Base-by-base conservation (phyloP, 2,888 invertebrate genomes). In the Acleris laterana region DNA sequence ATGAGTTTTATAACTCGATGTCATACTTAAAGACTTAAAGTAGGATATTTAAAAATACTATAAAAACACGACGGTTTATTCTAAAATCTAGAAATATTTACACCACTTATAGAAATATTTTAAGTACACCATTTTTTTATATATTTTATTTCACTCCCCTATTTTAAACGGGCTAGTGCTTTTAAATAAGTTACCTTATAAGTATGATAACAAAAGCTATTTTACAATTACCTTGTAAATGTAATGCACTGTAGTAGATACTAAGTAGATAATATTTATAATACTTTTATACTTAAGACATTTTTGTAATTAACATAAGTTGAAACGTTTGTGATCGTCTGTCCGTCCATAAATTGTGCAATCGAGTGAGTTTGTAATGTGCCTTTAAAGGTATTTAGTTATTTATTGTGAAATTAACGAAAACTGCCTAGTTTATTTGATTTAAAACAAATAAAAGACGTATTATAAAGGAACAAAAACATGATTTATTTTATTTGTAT, bases 271-370 rank as follows among this genome's bases (percentile, higher is more conserved):
- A 19, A n/a, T 51, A 16, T 32, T 50, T 32, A 20, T 50, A 38
- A 6, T 44, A 42, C 16, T 48, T 52, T 55, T 49, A 5, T 19
- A 52, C 13, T 46, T 53, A 59, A 7, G 44, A 20, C 17, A 46
- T 20, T 65, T 56, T 55, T 63, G n/a, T 73, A 67, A 22, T 66
- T 38, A 67, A 57, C 11, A 20, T 74, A 65, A 67, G 57, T 62
- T 56, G 68, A 69, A 78, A 77, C 81, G 82, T 87, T 86, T 88
- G 88, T 90, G 87, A 89, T 86, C 72, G 89, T 87, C 62, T 79
- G 85, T 87, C 89, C 90, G 89, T 89, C 90, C 89, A 83, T 77
- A 53, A 74, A 64, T 55, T 72, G 87, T 86, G 85, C 84, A 85
- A 85, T 84, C 70, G 76, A 79, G 77, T 79, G 61, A 51, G 72